Percentiles rank a stretch among this genome's conserved stretches.
Evolutionary conservation across 2,797 vertebrate species (phyloP).

Genomic region (Anisognathus igniventris): DNA sequence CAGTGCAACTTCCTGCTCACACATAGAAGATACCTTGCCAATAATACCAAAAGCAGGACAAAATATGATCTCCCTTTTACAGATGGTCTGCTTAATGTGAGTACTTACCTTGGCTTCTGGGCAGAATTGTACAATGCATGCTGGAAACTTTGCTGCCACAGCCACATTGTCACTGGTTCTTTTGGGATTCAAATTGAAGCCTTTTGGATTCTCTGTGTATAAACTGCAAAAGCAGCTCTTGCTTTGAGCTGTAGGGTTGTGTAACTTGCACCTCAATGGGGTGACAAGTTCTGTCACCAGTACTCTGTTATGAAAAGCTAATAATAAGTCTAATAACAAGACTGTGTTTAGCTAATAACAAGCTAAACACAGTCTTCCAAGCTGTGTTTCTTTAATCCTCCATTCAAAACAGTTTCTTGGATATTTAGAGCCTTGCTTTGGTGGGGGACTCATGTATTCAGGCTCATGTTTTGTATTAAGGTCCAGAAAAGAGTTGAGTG

Average conservation of each 20-base stretch:
- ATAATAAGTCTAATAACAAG: no score
- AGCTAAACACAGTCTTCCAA: not conserved
- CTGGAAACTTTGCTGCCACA: not conserved
- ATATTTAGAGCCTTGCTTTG: not conserved
- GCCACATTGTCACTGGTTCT: not conserved
- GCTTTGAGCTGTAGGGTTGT: not conserved
- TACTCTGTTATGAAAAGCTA: not conserved
- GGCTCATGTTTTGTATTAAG: not conserved
- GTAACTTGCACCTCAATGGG: not conserved
- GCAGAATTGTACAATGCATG: not conserved
- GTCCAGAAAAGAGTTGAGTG: not conserved
- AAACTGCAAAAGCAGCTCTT: not conserved
- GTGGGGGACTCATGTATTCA: not conserved
- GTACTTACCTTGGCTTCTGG: not conserved
- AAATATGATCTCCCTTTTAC: not conserved
- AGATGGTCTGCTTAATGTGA: not conserved
- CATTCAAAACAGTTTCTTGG: not conserved
- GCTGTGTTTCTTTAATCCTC: not conserved
- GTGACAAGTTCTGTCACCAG: not conserved
- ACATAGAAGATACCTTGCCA: accelerated
- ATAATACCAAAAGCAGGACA: not conserved
- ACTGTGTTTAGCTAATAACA: no score
- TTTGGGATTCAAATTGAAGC: not conserved
- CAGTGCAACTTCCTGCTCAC: not conserved
- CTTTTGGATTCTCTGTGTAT: not conserved